These are phyloP conservation scores for Anguilla japonica DNA, from an alignment of 2,113 vertebrate species.

Conservation along the genomic window DNA sequence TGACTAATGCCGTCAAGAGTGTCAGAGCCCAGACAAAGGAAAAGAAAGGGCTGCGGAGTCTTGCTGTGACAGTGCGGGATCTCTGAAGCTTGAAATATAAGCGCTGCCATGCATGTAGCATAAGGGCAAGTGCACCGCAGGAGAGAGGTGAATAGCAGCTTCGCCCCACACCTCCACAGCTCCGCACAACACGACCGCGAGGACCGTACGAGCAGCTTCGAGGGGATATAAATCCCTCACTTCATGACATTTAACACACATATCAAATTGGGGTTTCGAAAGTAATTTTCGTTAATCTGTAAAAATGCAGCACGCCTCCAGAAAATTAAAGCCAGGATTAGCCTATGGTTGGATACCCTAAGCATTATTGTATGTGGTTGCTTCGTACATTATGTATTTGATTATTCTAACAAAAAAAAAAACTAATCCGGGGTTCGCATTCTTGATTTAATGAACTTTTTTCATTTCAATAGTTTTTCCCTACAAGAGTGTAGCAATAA, in stretches of 20 bases:
- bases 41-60: neutral
- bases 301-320: slow-evolving; percentile 26
- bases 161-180: neutral
- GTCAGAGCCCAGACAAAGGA: slow-evolving; percentile 6
- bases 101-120: neutral
- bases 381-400: slow-evolving; percentile 52
- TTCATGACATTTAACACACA: neutral
- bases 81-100: neutral
- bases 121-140: neutral
- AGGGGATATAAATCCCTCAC: neutral
- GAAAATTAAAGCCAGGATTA: slow-evolving; percentile 35
- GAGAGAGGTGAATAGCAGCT: neutral
- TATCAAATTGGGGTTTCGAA: slow-evolving; percentile 17
- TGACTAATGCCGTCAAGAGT: slow-evolving; percentile 1
- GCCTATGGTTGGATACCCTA: slow-evolving; percentile 35
- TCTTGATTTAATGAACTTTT: slow-evolving; percentile 62
- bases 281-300: slow-evolving; percentile 27
- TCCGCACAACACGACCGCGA: neutral
- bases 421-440: slow-evolving; percentile 58
- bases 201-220: neutral
- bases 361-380: slow-evolving; percentile 43
- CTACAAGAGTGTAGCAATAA: slow-evolving; percentile 37
- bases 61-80: neutral
- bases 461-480: neutral
- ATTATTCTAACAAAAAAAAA: slow-evolving; percentile 43